Base-by-base conservation (phyloP, 2,888 invertebrate species). In the Himalopsyche japonica region DNA sequence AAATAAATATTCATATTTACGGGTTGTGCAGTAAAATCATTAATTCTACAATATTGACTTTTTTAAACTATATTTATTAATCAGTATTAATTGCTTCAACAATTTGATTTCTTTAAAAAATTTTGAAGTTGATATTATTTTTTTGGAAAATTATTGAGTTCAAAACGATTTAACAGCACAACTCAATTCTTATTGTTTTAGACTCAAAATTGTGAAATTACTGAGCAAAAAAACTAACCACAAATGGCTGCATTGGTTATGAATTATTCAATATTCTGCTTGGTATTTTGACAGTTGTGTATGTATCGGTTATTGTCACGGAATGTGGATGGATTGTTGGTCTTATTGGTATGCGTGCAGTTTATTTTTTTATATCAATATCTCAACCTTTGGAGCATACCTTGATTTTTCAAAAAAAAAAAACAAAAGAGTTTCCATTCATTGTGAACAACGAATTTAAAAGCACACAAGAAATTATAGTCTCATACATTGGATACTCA, bases 311-410 rank as follows among this genome's bases (percentile, higher is more conserved):
- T 20, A 76, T 79, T 79, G 79, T 79, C 49, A 30, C 77, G 70
- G 78, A 79, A 83, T 83, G 82, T 81, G 85, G 85, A 79, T 82
- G 84, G 64, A 77, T 34, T 82, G 70, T 70, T 27, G 27, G 70
- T 70, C 70, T 70, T 70, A 27, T 86, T 80, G 82, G 84, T 86
- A 82, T 85, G 82, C 64, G 83, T 81, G 82, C 70, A 24, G 57
- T 57, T 20, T 70, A 70, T 80, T 81, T 83, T n/a, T 87, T 77
- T 80, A 24, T 64, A 64, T 18, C 24, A 18, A 27, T 37, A 32
- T 43, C 76, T 24, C 76, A 76, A 70, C 70, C 70, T 27, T 27
- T 8, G 70, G 30, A 70, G 70, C 70, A 10, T 70, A 70, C 27
- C 5, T 3, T 70, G 24, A 3, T 4, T 70, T 30, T 27, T 70